phyloP scores from a whole-genome alignment of 2,797 vertebrate species.

The Todus mexicanus region DNA sequence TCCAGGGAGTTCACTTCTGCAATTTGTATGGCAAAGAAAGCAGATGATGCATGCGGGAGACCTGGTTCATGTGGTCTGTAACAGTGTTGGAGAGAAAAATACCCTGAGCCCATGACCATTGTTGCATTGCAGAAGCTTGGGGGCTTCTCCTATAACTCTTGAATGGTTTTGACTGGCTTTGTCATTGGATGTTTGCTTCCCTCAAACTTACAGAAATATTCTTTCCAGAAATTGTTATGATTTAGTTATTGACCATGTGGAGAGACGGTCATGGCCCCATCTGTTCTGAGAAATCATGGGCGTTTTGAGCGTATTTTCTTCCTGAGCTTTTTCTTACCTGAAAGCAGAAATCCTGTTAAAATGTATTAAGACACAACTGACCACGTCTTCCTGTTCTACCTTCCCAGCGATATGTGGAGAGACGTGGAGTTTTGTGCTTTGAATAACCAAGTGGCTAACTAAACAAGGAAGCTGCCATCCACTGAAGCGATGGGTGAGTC shows the following conservation, averaged over 20 bases:
- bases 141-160: background rate
- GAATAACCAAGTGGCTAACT: background rate
- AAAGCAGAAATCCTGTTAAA: background rate
- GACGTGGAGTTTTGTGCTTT: background rate
- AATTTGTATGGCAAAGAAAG: background rate
- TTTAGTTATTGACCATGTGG: background rate
- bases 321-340: background rate
- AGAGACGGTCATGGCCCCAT: rapidly evolving
- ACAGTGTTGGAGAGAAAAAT: background rate
- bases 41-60: background rate
- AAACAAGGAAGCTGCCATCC: constrained; percentile 21
- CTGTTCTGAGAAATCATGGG: background rate
- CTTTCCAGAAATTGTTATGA: background rate
- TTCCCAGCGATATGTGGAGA: background rate
- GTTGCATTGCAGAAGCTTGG: background rate
- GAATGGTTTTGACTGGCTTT: background rate
- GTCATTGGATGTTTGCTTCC: background rate
- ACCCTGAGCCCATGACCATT: background rate
- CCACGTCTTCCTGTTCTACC: background rate
- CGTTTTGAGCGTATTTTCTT: background rate
- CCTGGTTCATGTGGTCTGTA: background rate
- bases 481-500: background rate
- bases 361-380: background rate
- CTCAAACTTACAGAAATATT: background rate
- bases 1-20: background rate